phyloP scores from a whole-genome alignment of 2,797 vertebrate species.

The Hephaestus fuliginosus region DNA sequence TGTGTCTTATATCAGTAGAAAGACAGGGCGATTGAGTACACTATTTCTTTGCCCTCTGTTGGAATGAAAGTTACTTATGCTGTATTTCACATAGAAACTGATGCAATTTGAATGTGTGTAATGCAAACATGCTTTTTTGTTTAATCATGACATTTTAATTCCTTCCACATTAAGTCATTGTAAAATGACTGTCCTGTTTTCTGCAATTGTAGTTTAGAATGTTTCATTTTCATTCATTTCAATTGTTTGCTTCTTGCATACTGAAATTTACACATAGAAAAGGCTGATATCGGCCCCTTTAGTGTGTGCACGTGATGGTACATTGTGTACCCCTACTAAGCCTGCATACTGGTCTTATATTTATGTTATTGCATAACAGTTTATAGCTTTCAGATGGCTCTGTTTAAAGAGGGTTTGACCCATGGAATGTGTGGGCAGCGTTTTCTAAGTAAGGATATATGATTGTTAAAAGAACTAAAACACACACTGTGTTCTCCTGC shows the following conservation, averaged over 20 bases:
- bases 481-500: conserved; percentile 49
- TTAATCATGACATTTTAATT: not conserved
- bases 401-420: conserved; percentile 57
- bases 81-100: not conserved
- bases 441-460: conserved; percentile 50
- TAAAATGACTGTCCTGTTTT: not conserved
- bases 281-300: conserved; percentile 10
- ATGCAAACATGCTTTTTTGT: not conserved
- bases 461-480: conserved; percentile 50
- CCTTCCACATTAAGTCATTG: not conserved
- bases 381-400: conserved; percentile 66
- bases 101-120: not conserved
- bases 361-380: conserved; percentile 57
- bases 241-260: conserved; percentile 6
- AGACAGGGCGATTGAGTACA: conserved; percentile 9
- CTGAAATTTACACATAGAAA: not conserved
- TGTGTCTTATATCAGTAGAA: conserved; percentile 10
- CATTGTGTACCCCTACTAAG: conserved; percentile 50
- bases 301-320: conserved; percentile 30
- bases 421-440: conserved; percentile 55
- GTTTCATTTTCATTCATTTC: conserved; percentile 15
- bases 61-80: not conserved
- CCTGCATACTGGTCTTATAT: conserved; percentile 37
- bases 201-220: not conserved
- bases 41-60: not conserved